Evolutionary conservation across 2,888 invertebrate genomes (phyloP), one percentile per base, ranked within the genome.

Genomic region (Melolontha melolontha): DNA sequence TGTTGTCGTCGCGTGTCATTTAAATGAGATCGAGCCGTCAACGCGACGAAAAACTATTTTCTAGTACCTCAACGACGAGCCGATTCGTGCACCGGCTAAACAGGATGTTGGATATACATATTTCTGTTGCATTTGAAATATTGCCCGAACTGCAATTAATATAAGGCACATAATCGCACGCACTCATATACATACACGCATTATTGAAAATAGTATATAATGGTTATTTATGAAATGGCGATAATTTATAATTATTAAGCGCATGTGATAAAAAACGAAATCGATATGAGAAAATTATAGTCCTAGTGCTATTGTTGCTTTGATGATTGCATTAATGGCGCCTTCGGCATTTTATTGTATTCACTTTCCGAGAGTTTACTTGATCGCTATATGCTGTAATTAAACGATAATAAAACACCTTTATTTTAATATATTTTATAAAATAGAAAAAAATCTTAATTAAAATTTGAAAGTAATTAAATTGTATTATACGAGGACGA

Each of bases 21-120:
- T 34, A 34, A 34, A 34, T 10, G 34, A 34, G 34, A 34, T 34
- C 34, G 22, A 4, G 6, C 34, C 34, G 10, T 34, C 34, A 34
- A 34, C 8, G 8, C 34, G 34, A 34, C 34, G 34, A 34, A 34
- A 34, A 6, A 34, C 8, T 10, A 34, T 34, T 34, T 34, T 34
- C 34, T 34, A 2, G 34, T 34, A 34, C 34, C 4, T 6, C 6
- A 6, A 34, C 34, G 34, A 34, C 7, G 6, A 34, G 7, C 34
- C 34, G 34, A 34, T 34, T 10, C 34, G 34, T 34, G 34, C 47
- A 47, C 29, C 47, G 49, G 10, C 49, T 39, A 66, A 66, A 50
- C 66, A 66, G 66, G 66, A 66, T 66, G 66, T 59, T 66, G 41
- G 41, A 59, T 49, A 66, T 66, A 22, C 22, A 4, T 22, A 64